These are phyloP conservation scores for Lanistes nyassanus DNA, from an alignment of 1,140 invertebrate genomes.

Conservation along the genomic window DNA sequence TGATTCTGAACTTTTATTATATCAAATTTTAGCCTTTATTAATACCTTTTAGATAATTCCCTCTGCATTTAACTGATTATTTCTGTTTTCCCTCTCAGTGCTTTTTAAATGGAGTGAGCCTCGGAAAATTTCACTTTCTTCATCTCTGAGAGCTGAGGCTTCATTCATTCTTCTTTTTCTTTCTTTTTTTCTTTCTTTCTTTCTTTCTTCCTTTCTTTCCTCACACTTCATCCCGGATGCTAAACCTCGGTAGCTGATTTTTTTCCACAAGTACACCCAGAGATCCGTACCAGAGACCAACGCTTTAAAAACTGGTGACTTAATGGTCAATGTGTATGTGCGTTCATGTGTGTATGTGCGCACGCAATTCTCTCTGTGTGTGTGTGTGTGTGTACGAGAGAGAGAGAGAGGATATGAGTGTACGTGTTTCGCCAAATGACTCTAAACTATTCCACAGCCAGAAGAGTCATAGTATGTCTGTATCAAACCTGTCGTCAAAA, in stretches of 20 bases:
- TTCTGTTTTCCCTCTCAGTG: no score
- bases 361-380: not conserved
- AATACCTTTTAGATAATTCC: no score
- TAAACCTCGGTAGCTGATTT: no score
- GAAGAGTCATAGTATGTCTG: not conserved
- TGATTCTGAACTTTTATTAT: no score
- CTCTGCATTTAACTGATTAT: no score
- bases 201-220: not conserved
- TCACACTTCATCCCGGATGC: not conserved
- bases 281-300: no score
- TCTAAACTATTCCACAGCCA: no score
- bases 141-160: not conserved
- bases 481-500: not conserved
- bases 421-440: not conserved
- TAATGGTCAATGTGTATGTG: not conserved
- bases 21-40: no score
- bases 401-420: not conserved
- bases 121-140: not conserved
- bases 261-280: no score
- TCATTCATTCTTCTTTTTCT: not conserved
- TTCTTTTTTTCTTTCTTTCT: not conserved
- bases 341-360: slow-evolving; percentile 3
- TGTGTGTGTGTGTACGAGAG: not conserved
- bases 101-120: no score
- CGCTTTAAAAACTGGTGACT: slow-evolving; percentile 3